These are phyloP conservation scores for Adelges cooleyi DNA, from an alignment of 1,140 invertebrate genomes.

Conservation along the genomic window DNA sequence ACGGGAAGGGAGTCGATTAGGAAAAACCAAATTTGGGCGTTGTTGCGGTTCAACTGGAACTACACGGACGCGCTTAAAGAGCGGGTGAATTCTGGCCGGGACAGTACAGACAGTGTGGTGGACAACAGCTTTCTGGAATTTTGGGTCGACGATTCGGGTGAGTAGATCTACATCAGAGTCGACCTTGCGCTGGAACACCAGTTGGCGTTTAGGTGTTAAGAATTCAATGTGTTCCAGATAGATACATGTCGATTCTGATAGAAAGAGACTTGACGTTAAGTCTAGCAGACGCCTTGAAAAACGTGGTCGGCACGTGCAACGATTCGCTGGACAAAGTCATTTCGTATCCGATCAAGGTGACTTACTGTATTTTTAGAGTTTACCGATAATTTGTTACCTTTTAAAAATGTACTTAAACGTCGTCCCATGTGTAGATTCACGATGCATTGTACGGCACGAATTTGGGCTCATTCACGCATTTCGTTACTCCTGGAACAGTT, in stretches of 20 bases:
- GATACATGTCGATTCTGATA: constrained; percentile 28
- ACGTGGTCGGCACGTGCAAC: constrained; percentile 18
- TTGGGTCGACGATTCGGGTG: constrained; percentile 32
- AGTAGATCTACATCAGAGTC: too few species aligned
- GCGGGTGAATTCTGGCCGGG: constrained; percentile 19
- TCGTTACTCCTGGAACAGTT: constrained; percentile 85
- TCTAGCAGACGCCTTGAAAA: constrained; percentile 14
- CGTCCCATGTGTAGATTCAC: constrained; percentile 36
- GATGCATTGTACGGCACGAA: constrained; percentile 75
- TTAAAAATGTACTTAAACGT: neutral
- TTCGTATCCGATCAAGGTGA: constrained; percentile 17
- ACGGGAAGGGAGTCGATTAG: constrained; percentile 49
- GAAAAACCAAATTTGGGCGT: constrained; percentile 42
- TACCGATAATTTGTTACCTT: neutral
- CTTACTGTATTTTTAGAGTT: neutral
- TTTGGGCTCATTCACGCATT: constrained; percentile 80
- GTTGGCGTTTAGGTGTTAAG: neutral
- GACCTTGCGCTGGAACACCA: too few species aligned
- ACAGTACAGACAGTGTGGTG: neutral
- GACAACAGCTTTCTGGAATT: constrained; percentile 25
- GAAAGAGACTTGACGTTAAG: constrained; percentile 23
- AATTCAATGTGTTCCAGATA: constrained; percentile 30
- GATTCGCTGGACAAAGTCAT: constrained; percentile 19
- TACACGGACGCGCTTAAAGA: constrained; percentile 30
- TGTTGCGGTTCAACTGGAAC: constrained; percentile 29